Conservation (phyloP, 2,888 invertebrate species). For the Ferrisia virgata region DNA sequence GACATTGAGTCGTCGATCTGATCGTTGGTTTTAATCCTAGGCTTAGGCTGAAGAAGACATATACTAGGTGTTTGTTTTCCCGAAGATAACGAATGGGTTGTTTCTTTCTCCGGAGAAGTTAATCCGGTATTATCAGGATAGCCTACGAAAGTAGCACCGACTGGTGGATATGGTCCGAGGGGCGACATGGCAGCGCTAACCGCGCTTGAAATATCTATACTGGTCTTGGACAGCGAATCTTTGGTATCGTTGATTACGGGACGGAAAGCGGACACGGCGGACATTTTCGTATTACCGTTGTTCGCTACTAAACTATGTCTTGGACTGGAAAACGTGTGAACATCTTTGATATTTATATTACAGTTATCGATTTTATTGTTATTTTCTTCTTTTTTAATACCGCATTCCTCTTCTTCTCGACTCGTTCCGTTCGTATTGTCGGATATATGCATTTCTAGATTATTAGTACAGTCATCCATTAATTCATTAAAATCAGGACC, state of each 20-base stretch:
- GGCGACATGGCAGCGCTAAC: constrained; percentile 51
- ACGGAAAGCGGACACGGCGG: constrained; percentile 66
- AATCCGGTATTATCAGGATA: constrained; percentile 53
- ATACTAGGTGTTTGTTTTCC: constrained; percentile 50
- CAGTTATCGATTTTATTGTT: constrained; percentile 48
- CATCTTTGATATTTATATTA: constrained; percentile 42
- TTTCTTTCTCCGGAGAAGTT: constrained; percentile 43
- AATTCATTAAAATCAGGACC: constrained; percentile 72
- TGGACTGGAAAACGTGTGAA: constrained; percentile 31
- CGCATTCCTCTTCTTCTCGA: background rate
- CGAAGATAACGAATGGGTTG: constrained; percentile 42
- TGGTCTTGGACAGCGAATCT: constrained; percentile 48
- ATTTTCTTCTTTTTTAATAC: constrained; percentile 49
- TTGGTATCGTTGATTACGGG: constrained; percentile 60
- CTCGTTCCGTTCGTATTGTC: constrained; percentile 52
- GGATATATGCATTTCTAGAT: constrained; percentile 75
- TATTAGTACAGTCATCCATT: constrained; percentile 72
- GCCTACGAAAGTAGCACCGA: constrained; percentile 73
- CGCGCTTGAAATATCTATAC: constrained; percentile 50
- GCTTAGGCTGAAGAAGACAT: constrained; percentile 54
- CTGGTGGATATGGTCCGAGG: constrained; percentile 61
- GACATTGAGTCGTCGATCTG: constrained; percentile 51
- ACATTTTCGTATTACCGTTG: constrained; percentile 8
- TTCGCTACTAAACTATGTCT: constrained; percentile 2
- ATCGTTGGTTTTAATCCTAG: constrained; percentile 54